A percentile compares a stretch with the other conserved stretches of the same genome.
Evolutionary conservation across 2,797 vertebrate species (phyloP).

Genomic region (Enteromius thamalakanensis): DNA sequence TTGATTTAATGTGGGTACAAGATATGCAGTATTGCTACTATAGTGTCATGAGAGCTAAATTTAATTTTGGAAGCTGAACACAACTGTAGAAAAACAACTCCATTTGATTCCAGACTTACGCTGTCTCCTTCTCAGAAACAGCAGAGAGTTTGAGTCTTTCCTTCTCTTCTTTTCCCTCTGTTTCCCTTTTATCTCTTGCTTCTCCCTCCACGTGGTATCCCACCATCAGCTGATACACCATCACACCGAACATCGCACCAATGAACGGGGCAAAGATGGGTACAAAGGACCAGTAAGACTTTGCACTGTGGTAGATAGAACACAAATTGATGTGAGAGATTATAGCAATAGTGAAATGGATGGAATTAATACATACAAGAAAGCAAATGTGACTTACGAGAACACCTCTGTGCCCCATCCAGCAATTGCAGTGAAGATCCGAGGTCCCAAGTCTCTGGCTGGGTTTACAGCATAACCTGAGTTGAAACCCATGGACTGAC

Average conservation of each 20-base stretch:
- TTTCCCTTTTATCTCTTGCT: constrained; percentile 70
- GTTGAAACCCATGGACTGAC: constrained; percentile 92
- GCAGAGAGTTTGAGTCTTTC: constrained; percentile 82
- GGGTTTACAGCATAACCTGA: constrained; percentile 90
- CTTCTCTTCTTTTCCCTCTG: constrained; percentile 74
- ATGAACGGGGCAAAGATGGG: constrained; percentile 85
- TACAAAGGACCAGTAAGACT: constrained; percentile 84
- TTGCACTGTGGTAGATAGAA: constrained; percentile 70
- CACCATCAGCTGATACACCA: constrained; percentile 87
- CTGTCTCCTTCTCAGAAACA: constrained; percentile 76
- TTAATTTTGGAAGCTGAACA: neutral
- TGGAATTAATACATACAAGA: constrained; percentile 12
- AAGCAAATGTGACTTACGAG: constrained; percentile 73
- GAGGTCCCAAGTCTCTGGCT: constrained; percentile 88
- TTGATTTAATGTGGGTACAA: neutral
- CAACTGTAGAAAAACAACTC: neutral
- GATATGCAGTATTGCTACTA: neutral
- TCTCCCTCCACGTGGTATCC: constrained; percentile 80
- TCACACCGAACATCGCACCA: constrained; percentile 79
- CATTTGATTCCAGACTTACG: constrained; percentile 61
- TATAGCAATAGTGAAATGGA: neutral
- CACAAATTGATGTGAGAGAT: neutral
- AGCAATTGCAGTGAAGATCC: constrained; percentile 85
- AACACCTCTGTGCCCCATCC: constrained; percentile 89
- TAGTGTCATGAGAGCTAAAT: constrained; percentile 9